A percentile compares a stretch with the other conserved stretches of the same genome.
Conservation (phyloP, 2,113 vertebrate species). For the Sinocyclocheilus rhinocerous region DNA sequence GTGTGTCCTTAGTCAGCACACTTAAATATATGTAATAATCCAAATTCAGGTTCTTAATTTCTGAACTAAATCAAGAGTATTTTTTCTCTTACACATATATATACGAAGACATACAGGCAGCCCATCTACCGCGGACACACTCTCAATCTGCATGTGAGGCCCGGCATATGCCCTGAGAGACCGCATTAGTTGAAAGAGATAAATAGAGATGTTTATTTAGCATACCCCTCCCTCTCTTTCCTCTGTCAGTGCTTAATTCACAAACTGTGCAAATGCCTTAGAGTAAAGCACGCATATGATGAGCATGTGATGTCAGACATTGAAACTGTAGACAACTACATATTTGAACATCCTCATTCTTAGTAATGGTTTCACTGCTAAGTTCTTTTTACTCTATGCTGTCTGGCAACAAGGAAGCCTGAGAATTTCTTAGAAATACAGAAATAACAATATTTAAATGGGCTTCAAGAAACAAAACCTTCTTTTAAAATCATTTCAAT, state of each 20-base stretch:
- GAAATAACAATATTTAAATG: neutral
- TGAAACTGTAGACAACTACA: neutral
- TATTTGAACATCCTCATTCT: conserved; percentile 1
- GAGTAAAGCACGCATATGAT: conserved; percentile 25
- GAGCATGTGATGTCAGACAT: conserved; percentile 29
- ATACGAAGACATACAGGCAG: neutral
- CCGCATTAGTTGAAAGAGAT: conserved; percentile 62
- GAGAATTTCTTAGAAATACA: neutral
- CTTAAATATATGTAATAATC: conserved; percentile 42
- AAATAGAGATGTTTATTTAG: conserved; percentile 60
- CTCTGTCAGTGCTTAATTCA: conserved; percentile 46
- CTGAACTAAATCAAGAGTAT: neutral
- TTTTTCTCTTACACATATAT: conserved; percentile 4
- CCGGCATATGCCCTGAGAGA: conserved; percentile 54
- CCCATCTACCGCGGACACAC: neutral
- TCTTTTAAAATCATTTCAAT: neutral
- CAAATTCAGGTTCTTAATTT: conserved; percentile 51
- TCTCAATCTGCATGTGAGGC: conserved; percentile 17
- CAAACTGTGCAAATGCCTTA: conserved; percentile 19
- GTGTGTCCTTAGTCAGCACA: conserved; percentile 26
- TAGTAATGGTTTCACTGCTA: neutral
- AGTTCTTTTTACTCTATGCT: neutral
- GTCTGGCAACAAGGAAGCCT: neutral
- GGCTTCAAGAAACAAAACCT: neutral
- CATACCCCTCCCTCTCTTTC: conserved; percentile 52